Evolutionary conservation across 2,888 invertebrate species (phyloP), one percentile per base, ranked within the genome.

Genomic region (Spilarctia lutea): DNA sequence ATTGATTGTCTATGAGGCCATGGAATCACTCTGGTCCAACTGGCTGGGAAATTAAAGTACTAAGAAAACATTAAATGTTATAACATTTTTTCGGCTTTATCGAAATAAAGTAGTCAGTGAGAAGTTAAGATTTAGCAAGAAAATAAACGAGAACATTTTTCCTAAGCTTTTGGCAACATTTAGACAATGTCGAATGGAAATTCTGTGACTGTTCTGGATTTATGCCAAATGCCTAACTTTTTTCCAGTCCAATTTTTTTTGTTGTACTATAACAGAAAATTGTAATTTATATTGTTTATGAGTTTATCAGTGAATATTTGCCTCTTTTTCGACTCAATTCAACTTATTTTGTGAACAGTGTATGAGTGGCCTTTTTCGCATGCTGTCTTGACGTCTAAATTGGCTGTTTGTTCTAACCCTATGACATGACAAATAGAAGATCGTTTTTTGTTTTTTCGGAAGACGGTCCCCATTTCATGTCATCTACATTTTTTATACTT

Each of bases 151-250:
- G 42, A 76, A 42, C 60, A 68, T 76, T 75, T 73, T 71, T 74
- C 75, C 81, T 68, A 77, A 76, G 71, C 71, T 63, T 71, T 82
- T 84, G 81, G 81, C 83, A 83, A 80, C 70, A 77, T 69, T 70
- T 35, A n/a, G 67, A 68, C 52, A 76, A 69, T 76, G 75, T 73
- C 72, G 74, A 66, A 73, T 77, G 76, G 72, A 71, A 79, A 76
- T 52, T 73, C 71, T 73, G 68, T 70, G 79, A 79, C 80, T 79
- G 73, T 73, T 76, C 73, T 84, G 83, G 83, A 83, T 69, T 78
- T 72, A 77, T 35, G 83, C 83, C 83, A 83, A 84, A 74, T 75
- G 73, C 42, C 42, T 4, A 65, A n/a, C 35, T 39, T n/a, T 52
- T 56, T 73, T 73, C 45, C 39, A 52, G 30, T n/a, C 45, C 30